These are phyloP conservation scores for Tetragnatha versicolor DNA, from an alignment of 1,140 invertebrate species.

Conservation along the genomic window DNA sequence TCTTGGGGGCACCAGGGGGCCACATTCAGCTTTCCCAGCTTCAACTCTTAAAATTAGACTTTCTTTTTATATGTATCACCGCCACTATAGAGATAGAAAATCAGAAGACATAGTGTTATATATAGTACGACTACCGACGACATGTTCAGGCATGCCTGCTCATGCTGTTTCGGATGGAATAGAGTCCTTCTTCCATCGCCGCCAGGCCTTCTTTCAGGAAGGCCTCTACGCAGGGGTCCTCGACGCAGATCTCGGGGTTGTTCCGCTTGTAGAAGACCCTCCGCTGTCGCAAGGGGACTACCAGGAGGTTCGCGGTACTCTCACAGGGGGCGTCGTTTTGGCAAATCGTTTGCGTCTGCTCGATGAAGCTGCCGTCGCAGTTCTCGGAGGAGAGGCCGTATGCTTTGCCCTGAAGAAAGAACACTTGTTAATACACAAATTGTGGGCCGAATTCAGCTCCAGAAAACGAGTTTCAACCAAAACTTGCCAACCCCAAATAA, in stretches of 20 bases:
- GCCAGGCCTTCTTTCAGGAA: conserved; percentile 25
- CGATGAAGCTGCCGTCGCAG: conserved; percentile 57
- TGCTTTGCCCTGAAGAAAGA: conserved; percentile 43
- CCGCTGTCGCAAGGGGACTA: conserved; percentile 44
- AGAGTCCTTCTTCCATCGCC: conserved; percentile 32
- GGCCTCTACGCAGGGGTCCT: conserved; percentile 43
- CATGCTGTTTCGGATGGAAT: conserved; percentile 18
- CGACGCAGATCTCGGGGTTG: conserved; percentile 39
- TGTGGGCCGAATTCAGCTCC: no score
- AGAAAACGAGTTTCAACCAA: no score
- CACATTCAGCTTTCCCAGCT: no score
- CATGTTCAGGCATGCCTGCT: conserved; percentile 22
- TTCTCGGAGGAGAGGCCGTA: conserved; percentile 46
- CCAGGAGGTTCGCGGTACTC: conserved; percentile 42
- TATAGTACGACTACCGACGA: background rate
- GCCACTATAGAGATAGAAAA: conserved; percentile 27
- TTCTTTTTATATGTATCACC: no score
- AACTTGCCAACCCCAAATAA: no score
- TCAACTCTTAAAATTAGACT: no score
- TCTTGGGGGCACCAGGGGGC: no score
- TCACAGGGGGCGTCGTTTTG: conserved; percentile 46
- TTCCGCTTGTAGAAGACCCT: conserved; percentile 57
- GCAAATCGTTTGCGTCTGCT: conserved; percentile 52
- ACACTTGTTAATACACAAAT: background rate
- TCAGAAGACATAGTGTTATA: conserved; percentile 1